phyloP scores from a whole-genome alignment of 2,888 invertebrate species.

The Pyrochroa serraticornis region DNA sequence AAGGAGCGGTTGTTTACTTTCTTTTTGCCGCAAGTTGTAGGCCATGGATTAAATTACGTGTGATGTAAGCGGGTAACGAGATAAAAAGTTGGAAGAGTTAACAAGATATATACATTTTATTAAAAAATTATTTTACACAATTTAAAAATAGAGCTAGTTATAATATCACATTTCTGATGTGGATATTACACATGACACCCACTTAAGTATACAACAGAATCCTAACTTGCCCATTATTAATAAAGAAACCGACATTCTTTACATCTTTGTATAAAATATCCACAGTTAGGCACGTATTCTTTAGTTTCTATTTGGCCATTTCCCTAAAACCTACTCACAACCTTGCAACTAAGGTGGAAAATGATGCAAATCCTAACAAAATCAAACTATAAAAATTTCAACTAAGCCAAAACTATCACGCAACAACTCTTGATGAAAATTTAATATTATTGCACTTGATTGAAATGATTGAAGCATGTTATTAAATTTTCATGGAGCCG shows the following conservation, averaged over 20 bases:
- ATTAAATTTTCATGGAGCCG: too few species aligned
- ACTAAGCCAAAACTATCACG: too few species aligned
- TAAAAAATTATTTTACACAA: slow-evolving; percentile 29
- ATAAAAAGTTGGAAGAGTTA: too few species aligned
- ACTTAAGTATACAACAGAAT: slow-evolving; percentile 8
- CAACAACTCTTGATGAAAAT: too few species aligned
- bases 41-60: too few species aligned
- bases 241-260: neutral
- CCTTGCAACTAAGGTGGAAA: slow-evolving; percentile 14
- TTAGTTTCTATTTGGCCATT: slow-evolving; percentile 13
- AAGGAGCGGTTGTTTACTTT: too few species aligned
- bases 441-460: too few species aligned
- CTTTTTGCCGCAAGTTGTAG: too few species aligned
- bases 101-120: neutral
- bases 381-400: neutral
- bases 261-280: slow-evolving; percentile 6
- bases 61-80: too few species aligned
- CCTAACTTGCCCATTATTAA: neutral
- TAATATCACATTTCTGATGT: slow-evolving; percentile 77
- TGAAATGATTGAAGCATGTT: too few species aligned
- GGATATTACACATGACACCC: slow-evolving; percentile 65
- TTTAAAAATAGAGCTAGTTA: slow-evolving; percentile 39
- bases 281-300: slow-evolving; percentile 21
- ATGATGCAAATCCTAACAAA: neutral
- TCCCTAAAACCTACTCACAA: slow-evolving; percentile 26